Evolutionary conservation across 2,797 vertebrate genomes (phyloP).

Genomic region (Balearica regulorum): DNA sequence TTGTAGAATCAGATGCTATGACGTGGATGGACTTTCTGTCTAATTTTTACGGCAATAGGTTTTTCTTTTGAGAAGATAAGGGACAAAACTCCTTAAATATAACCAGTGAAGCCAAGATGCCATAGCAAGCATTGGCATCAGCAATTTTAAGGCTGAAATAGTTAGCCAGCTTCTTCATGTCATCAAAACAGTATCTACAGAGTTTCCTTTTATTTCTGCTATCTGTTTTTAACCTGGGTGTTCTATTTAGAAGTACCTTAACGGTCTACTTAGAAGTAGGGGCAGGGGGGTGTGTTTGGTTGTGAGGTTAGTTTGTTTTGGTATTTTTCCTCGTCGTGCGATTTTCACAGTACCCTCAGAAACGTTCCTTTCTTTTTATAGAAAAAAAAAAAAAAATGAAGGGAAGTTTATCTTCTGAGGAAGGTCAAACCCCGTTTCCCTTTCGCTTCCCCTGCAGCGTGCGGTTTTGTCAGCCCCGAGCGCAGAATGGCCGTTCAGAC

Average conservation of each 20-base stretch:
- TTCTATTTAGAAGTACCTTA: background rate
- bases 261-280: background rate
- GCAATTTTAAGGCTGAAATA: background rate
- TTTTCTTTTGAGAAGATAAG: constrained; percentile 81
- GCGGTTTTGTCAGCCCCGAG: constrained; percentile 50
- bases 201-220: background rate
- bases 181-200: fast-evolving
- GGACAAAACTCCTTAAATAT: constrained; percentile 93
- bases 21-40: background rate
- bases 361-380: background rate
- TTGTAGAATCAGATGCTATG: fast-evolving
- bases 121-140: constrained; percentile 72
- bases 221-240: background rate
- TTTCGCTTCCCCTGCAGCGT: constrained; percentile 42
- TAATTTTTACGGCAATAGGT: fast-evolving
- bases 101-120: constrained; percentile 69
- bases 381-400: background rate
- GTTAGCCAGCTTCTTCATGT: too few species aligned
- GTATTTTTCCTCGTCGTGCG: fast-evolving
- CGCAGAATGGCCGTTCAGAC: constrained; percentile 79
- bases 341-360: background rate
- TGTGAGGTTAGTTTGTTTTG: background rate
- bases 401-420: background rate
- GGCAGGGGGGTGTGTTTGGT: fast-evolving
- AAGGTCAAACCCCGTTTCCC: background rate